Evolutionary conservation across 2,113 vertebrate genomes (phyloP), one percentile per base, ranked within the genome.

Genomic region (Menura novaehollandiae): DNA sequence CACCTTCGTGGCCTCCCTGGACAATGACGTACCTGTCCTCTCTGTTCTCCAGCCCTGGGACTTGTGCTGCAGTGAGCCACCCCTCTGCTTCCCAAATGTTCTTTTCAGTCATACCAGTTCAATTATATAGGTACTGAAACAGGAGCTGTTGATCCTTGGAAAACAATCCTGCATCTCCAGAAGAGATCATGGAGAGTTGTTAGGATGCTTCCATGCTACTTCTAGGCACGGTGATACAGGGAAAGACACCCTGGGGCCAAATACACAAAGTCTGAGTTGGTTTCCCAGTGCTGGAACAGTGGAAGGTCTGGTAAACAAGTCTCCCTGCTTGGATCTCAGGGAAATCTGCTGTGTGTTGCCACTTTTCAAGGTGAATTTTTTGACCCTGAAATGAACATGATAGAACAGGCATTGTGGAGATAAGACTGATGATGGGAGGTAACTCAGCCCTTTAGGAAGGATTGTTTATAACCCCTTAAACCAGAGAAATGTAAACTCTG

Each of bases 381-480:
- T 89, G 64, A 75, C 68, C 79, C 52, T 88, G 82, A 88, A 95
- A 77, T 71, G 75, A 88, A 18, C 92, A 46, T 86, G 93, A 71
- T 44, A 55, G 64, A 95, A 91, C 88, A 93, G 39, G 93, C 83
- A 30, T 13, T 28, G 52, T 49, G 49, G 60, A 95, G 95, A 94
- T 95, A 96, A 91, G 49, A 23, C 13, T 89, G 52, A 92, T 28
- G 66, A 88, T 20, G 58, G 56, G 80, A 93, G 92, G 68, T 67
- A 95, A 67, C 43, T 69, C 76, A 92, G 33, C 60, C 68, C 39
- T 75, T 89, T 68, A 82, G 46, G 53, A 84, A 73, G 19, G 49
- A 75, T 94, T 86, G 78, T 92, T 95, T 93, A 84, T 85, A 79
- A 58, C 13, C 28, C n/a, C 26, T 91, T 78, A 82, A 84, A 88